A percentile compares a stretch with the other conserved stretches of the same genome.
Evolutionary conservation across 2,797 vertebrate genomes (phyloP).

Genomic region (Periparus ater): DNA sequence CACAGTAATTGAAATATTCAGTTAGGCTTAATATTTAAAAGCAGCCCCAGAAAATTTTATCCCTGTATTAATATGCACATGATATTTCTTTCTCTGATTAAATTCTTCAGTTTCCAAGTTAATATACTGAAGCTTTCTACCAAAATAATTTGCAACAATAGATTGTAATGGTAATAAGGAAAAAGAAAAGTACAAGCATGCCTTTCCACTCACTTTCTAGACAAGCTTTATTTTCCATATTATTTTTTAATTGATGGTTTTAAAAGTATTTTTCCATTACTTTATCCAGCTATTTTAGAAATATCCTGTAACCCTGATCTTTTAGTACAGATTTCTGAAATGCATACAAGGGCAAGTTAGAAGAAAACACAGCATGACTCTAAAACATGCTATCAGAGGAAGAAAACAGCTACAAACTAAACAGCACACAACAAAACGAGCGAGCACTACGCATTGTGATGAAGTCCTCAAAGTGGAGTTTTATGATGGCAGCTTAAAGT

Average conservation of each 20-base stretch:
- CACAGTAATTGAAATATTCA: not conserved
- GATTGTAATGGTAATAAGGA: not conserved
- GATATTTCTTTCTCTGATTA: not conserved
- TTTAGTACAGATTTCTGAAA: not conserved
- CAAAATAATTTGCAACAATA: not conserved
- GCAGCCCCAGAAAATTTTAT: not conserved
- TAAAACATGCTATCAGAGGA: conserved; percentile 8
- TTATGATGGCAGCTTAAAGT: conserved; percentile 64
- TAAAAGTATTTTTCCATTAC: conserved; percentile 9
- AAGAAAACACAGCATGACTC: conserved; percentile 11
- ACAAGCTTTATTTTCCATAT: not conserved
- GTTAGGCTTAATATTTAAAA: not conserved
- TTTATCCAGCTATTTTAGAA: conserved; percentile 38
- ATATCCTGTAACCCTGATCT: not conserved
- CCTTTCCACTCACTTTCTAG: not conserved
- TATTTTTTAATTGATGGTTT: not conserved
- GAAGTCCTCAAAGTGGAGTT: conserved; percentile 77
- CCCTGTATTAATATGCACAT: not conserved
- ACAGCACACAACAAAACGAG: not conserved
- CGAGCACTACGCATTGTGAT: conserved; percentile 36
- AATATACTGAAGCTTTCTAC: not conserved
- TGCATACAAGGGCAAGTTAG: not conserved
- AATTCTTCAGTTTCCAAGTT: not conserved
- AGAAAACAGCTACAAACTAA: not conserved
- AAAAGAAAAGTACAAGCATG: not conserved